These are phyloP conservation scores for Desmodus rotundus DNA, from an alignment of 2,113 vertebrate species.

Conservation along the genomic window DNA sequence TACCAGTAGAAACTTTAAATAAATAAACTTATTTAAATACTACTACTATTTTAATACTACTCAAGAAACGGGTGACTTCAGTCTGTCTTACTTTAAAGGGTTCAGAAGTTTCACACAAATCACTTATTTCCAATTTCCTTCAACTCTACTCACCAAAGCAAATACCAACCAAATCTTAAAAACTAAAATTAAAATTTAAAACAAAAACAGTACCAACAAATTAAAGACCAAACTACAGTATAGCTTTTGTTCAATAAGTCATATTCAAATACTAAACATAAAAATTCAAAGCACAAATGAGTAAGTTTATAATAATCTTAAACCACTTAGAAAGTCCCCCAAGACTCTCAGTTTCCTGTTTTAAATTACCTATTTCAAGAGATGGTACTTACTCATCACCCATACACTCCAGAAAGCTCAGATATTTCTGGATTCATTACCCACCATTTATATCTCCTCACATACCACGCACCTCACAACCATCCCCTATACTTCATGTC, in stretches of 20 bases:
- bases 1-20: neutral
- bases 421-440: neutral
- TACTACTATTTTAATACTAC: neutral
- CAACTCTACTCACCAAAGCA: neutral
- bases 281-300: constrained; percentile 35
- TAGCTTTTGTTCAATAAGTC: neutral
- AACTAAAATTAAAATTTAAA: neutral
- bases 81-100: neutral
- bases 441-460: neutral
- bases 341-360: neutral
- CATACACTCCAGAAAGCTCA: neutral
- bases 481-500: neutral
- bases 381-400: neutral
- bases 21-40: neutral
- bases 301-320: neutral
- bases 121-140: constrained; percentile 13
- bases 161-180: neutral
- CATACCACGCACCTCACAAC: neutral
- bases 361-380: constrained; percentile 24
- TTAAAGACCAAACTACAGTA: neutral
- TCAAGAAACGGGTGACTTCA: neutral
- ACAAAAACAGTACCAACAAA: neutral
- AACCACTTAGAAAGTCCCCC: neutral
- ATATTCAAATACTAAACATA: neutral
- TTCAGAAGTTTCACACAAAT: neutral